phyloP scores from a whole-genome alignment of 2,113 vertebrate genomes.

The Apeltes quadracus region DNA sequence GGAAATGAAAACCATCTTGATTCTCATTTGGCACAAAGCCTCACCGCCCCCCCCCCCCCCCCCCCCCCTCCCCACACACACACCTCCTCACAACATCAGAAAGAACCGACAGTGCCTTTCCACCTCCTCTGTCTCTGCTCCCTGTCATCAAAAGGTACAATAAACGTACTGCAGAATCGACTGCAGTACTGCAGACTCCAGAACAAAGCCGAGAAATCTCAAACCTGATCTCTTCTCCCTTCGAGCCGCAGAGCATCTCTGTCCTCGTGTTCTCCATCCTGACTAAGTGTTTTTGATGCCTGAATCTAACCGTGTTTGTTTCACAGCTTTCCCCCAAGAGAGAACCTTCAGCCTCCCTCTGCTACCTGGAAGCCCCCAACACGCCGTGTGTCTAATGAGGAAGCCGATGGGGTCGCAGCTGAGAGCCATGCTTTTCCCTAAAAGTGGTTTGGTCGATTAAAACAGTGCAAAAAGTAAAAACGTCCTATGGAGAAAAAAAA shows the following conservation, averaged over 20 bases:
- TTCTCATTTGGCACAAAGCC: conserved; percentile 15
- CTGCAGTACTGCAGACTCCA: neutral
- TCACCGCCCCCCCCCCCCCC: neutral
- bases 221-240: neutral
- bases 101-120: conserved; percentile 21
- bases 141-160: neutral
- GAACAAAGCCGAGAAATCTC: neutral
- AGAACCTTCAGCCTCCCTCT: too few relatives aligned
- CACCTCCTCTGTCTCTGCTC: neutral
- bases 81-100: conserved; percentile 21
- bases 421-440: neutral
- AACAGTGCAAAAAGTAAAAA: neutral
- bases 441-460: too few relatives aligned
- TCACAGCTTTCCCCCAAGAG: too few relatives aligned
- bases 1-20: conserved; percentile 21
- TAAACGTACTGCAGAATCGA: neutral
- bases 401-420: neutral
- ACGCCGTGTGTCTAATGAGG: neutral
- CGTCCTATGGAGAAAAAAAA: too few relatives aligned
- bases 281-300: too few relatives aligned
- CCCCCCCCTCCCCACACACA: neutral
- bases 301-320: too few relatives aligned
- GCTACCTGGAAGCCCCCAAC: too few relatives aligned
- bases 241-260: neutral
- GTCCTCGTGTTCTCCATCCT: neutral